phyloP scores from a whole-genome alignment of 2,113 vertebrate genomes.

The Oncorhynchus clarkii region DNA sequence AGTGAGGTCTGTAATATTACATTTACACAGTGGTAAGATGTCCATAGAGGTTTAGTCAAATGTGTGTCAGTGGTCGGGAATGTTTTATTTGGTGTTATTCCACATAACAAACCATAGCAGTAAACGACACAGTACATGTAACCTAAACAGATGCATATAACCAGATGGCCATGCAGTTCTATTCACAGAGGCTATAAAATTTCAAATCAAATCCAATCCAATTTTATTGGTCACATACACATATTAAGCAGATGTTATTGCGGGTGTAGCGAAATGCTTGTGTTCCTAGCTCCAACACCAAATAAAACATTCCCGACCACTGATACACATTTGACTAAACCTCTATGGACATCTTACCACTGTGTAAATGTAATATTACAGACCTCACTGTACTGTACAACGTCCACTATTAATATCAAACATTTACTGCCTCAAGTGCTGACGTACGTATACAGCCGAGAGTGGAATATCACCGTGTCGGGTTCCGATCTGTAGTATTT shows the following conservation, averaged over 20 bases:
- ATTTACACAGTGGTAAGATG: not conserved
- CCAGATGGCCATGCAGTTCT: too few species aligned
- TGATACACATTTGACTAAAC: not conserved
- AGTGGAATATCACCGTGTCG: constrained; percentile 14
- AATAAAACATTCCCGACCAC: not conserved
- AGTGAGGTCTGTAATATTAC: not conserved
- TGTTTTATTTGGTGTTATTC: not conserved
- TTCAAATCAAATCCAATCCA: too few species aligned
- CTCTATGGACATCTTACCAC: not conserved
- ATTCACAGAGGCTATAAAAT: too few species aligned
- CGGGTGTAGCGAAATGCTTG: too few species aligned
- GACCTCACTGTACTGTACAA: not conserved
- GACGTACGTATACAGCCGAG: constrained; percentile 33
- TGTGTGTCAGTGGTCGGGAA: not conserved
- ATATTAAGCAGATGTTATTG: too few species aligned
- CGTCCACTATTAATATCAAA: constrained; percentile 23
- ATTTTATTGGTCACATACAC: too few species aligned
- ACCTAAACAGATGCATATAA: too few species aligned
- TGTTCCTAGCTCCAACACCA: not conserved
- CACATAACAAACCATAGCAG: too few species aligned
- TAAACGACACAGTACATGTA: too few species aligned
- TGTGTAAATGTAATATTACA: not conserved
- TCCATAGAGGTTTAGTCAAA: not conserved
- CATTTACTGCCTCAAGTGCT: constrained; percentile 33
- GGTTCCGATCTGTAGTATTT: constrained; percentile 32